A percentile compares a stretch with the other conserved stretches of the same genome.
Conservation (phyloP, 2,797 vertebrate species). For the Gymnothorax javanicus region DNA sequence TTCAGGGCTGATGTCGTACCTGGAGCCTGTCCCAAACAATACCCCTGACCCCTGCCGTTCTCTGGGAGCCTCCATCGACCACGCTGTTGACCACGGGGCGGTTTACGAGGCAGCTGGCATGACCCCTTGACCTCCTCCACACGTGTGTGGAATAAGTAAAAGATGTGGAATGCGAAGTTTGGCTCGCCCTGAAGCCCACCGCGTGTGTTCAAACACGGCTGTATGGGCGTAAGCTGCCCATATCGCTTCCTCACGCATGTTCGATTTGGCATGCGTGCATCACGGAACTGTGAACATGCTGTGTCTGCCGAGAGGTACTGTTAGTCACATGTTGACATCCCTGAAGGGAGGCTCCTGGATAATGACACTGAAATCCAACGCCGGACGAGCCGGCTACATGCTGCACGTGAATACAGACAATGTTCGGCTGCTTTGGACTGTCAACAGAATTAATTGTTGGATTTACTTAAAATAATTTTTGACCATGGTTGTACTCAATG, state of each 20-base stretch:
- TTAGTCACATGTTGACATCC: not conserved
- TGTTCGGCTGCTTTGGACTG: not conserved
- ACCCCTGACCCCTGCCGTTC: not conserved
- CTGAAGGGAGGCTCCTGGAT: not conserved
- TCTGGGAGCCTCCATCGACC: slow-evolving; percentile 19
- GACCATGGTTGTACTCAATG: no score
- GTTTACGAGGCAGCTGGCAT: not conserved
- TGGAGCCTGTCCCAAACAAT: no score
- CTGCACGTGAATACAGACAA: not conserved
- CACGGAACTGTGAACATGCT: not conserved
- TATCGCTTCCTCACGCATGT: not conserved
- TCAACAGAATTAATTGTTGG: no score
- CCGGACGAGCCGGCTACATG: not conserved
- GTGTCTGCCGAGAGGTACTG: not conserved
- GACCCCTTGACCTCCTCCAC: not conserved
- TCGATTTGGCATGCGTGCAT: not conserved
- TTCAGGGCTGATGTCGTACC: not conserved
- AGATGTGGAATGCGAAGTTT: not conserved
- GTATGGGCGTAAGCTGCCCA: not conserved
- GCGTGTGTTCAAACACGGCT: not conserved
- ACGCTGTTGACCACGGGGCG: slow-evolving; percentile 30
- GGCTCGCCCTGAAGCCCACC: not conserved
- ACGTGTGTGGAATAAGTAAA: not conserved
- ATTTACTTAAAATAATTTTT: no score
- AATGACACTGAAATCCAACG: not conserved